phyloP scores from a whole-genome alignment of 1,140 invertebrate genomes.

The Cepaea nemoralis region DNA sequence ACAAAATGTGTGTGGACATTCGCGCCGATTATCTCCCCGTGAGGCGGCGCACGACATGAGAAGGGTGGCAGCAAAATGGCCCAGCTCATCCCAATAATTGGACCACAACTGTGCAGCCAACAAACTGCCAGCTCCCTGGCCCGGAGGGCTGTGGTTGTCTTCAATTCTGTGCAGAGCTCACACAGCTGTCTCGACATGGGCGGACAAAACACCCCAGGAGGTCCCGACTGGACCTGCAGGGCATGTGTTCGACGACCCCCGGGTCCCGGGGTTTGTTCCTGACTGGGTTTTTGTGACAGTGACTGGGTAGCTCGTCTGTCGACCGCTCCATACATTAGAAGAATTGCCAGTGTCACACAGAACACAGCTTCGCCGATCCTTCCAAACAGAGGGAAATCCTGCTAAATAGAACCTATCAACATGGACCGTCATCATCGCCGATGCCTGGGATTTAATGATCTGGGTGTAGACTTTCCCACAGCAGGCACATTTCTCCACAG shows the following conservation, averaged over 20 bases:
- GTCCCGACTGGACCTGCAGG: not conserved
- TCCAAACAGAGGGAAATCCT: no score
- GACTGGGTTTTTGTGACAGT: not conserved
- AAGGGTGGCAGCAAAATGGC: conserved; percentile 39
- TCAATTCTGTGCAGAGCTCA: not conserved
- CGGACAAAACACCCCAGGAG: conserved; percentile 1
- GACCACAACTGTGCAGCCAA: not conserved
- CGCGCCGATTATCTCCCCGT: conserved; percentile 38
- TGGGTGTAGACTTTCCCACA: no score
- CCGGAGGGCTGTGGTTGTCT: not conserved
- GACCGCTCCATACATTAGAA: not conserved
- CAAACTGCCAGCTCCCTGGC: not conserved
- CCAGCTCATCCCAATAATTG: not conserved
- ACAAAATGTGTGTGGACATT: conserved; percentile 37
- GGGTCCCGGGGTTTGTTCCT: not conserved
- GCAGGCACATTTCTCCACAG: no score
- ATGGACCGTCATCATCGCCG: no score
- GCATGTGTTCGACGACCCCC: not conserved
- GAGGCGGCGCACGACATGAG: conserved; percentile 38
- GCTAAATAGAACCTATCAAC: no score
- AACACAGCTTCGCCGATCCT: no score
- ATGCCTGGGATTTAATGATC: no score
- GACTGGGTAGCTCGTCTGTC: not conserved
- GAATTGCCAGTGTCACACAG: not conserved
- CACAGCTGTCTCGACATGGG: not conserved